Percentiles rank a stretch among this genome's conserved stretches.
These are phyloP conservation scores for Martes martes DNA, from an alignment of 2,113 vertebrate species.

Conservation along the genomic window DNA sequence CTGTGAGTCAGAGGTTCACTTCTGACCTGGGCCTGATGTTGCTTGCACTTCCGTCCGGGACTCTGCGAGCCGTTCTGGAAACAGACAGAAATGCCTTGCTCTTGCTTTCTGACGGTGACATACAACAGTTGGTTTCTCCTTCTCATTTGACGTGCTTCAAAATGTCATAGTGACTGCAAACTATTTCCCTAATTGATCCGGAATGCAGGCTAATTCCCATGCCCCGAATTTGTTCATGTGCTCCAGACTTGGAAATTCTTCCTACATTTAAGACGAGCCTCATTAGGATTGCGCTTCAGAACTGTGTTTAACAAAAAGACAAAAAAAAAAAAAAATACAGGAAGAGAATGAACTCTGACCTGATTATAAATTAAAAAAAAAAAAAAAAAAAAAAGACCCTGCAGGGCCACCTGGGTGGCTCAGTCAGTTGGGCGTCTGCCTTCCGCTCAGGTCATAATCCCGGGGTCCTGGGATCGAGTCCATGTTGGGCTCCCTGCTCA, in stretches of 20 bases:
- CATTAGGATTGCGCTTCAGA: not conserved
- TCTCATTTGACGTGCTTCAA: conserved; percentile 2
- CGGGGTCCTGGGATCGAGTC: not conserved
- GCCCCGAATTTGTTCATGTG: conserved; percentile 20
- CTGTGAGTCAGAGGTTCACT: conserved; percentile 42
- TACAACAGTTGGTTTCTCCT: not conserved
- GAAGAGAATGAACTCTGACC: not conserved
- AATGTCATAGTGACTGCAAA: conserved; percentile 33
- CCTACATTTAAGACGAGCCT: not conserved
- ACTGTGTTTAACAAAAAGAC: not conserved
- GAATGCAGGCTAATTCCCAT: conserved; percentile 53
- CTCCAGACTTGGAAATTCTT: conserved; percentile 26
- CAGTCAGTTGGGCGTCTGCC: not conserved
- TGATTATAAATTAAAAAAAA: not conserved
- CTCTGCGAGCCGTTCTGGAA: conserved; percentile 51
- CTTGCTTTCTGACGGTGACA: conserved; percentile 58
- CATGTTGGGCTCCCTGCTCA: not conserved
- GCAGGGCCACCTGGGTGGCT: not conserved
- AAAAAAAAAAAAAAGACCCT: not conserved
- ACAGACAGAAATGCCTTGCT: not conserved
- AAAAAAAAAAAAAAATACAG: no score
- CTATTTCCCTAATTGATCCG: conserved; percentile 53
- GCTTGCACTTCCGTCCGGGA: not conserved
- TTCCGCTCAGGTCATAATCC: not conserved
- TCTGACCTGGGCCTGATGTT: conserved; percentile 38